phyloP scores from a whole-genome alignment of 2,888 invertebrate species.

The Psylliodes chrysocephalus region DNA sequence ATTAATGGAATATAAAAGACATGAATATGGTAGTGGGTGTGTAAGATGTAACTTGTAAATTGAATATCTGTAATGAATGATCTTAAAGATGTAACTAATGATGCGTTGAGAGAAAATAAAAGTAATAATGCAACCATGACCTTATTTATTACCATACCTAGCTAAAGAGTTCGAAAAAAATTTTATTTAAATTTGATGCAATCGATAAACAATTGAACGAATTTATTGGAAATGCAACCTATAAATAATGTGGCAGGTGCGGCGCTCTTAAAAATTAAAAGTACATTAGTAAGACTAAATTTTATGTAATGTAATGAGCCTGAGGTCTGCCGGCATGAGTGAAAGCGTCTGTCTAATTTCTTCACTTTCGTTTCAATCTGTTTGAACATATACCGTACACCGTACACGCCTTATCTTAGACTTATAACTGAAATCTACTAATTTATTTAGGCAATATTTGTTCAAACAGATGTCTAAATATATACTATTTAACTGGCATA shows the following conservation, averaged over 20 bases:
- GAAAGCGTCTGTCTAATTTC: background rate
- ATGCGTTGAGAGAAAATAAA: background rate
- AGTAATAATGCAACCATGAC: background rate
- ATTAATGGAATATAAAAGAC: background rate
- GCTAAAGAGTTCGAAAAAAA: background rate
- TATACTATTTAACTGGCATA: background rate
- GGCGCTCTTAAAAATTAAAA: constrained; percentile 1
- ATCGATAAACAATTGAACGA: background rate
- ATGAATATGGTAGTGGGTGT: constrained; percentile 2
- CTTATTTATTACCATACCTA: constrained; percentile 1
- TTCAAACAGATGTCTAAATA: constrained; percentile 17
- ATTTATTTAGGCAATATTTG: constrained; percentile 21
- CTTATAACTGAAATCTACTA: background rate
- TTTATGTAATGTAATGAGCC: background rate
- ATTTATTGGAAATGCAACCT: background rate
- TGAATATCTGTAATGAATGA: background rate
- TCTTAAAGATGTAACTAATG: background rate
- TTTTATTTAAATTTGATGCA: background rate
- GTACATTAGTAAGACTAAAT: background rate
- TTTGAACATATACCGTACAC: background rate
- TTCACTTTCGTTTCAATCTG: constrained; percentile 13
- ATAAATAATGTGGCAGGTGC: background rate
- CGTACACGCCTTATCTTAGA: constrained; percentile 17
- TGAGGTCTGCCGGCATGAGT: background rate
- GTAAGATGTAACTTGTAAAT: background rate